Percentiles rank a stretch among this genome's conserved stretches.
Conservation (phyloP, 2,888 invertebrate genomes). For the Caenorhabditis sp. region DNA sequence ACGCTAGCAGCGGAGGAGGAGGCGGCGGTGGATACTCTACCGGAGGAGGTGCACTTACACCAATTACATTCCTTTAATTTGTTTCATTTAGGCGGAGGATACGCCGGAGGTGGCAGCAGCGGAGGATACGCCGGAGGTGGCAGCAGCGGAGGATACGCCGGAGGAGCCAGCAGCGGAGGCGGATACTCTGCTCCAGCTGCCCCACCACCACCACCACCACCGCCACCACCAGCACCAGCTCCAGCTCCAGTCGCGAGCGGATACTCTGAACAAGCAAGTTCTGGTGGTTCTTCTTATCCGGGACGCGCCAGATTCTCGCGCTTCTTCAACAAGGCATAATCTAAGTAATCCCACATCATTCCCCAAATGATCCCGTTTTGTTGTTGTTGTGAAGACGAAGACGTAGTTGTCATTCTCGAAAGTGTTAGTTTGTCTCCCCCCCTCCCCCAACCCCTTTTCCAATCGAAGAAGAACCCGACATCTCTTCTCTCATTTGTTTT, state of each 20-base stretch:
- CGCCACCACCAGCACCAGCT: slow-evolving; percentile 55
- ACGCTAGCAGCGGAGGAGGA: slow-evolving; percentile 31
- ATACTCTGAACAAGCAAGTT: slow-evolving; percentile 60
- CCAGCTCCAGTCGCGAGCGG: slow-evolving; percentile 44
- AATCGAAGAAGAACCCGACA: too few relatives aligned
- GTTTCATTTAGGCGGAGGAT: slow-evolving; percentile 36
- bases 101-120: slow-evolving; percentile 30
- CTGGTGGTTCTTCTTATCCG: slow-evolving; percentile 58
- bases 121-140: slow-evolving; percentile 33
- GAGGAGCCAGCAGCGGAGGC: slow-evolving; percentile 20
- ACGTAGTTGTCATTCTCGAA: slow-evolving; percentile 3
- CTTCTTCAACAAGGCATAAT: slow-evolving; percentile 55
- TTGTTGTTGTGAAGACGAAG: slow-evolving; percentile 25
- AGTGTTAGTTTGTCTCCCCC: slow-evolving; percentile 12
- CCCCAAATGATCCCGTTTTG: slow-evolving; percentile 6
- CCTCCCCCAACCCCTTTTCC: not conserved
- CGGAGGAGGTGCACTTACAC: slow-evolving; percentile 24
- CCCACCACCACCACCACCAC: slow-evolving; percentile 57
- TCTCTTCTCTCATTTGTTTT: slow-evolving; percentile 2
- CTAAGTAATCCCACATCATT: slow-evolving; percentile 2
- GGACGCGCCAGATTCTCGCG: slow-evolving; percentile 56
- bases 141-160: slow-evolving; percentile 38
- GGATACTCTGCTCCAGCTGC: slow-evolving; percentile 44
- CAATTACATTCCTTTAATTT: not conserved
- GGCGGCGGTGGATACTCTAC: slow-evolving; percentile 52